These are phyloP conservation scores for Characodon lateralis DNA, from an alignment of 2,797 vertebrate species.

Conservation along the genomic window DNA sequence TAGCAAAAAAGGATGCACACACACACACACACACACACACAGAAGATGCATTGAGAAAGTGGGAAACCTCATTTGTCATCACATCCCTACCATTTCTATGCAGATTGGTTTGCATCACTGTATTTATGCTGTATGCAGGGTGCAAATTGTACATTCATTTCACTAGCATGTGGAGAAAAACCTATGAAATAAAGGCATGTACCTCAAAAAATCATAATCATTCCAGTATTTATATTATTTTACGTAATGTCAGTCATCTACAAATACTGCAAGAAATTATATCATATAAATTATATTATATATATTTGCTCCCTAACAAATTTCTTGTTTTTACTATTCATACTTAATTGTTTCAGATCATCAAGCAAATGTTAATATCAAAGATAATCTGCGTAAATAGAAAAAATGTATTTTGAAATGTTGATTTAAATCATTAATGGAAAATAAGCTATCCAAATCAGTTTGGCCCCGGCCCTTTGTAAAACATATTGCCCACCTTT, in stretches of 20 bases:
- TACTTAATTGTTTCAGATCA: too few species aligned
- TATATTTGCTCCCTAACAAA: too few species aligned
- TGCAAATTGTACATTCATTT: neutral
- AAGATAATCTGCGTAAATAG: too few species aligned
- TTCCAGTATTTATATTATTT: neutral
- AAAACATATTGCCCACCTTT: neutral
- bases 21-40: constrained; percentile 57
- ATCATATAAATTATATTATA: neutral
- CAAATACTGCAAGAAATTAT: neutral
- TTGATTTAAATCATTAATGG: too few species aligned
- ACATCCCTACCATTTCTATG: constrained; percentile 16
- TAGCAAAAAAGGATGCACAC: constrained; percentile 60
- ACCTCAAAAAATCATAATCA: neutral
- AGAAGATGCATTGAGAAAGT: constrained; percentile 71
- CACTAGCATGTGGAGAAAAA: neutral
- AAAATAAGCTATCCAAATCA: too few species aligned
- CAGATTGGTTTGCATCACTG: constrained; percentile 43
- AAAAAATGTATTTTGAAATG: too few species aligned
- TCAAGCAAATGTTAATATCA: too few species aligned
- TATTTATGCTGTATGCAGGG: constrained; percentile 34
- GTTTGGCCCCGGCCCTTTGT: too few species aligned
- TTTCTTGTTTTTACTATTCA: too few species aligned
- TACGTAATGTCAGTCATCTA: neutral
- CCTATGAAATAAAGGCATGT: neutral
- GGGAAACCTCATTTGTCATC: constrained; percentile 50